A percentile compares a stretch with the other conserved stretches of the same genome.
phyloP scores from a whole-genome alignment of 1,140 invertebrate genomes.

The Drosophila navojoa region DNA sequence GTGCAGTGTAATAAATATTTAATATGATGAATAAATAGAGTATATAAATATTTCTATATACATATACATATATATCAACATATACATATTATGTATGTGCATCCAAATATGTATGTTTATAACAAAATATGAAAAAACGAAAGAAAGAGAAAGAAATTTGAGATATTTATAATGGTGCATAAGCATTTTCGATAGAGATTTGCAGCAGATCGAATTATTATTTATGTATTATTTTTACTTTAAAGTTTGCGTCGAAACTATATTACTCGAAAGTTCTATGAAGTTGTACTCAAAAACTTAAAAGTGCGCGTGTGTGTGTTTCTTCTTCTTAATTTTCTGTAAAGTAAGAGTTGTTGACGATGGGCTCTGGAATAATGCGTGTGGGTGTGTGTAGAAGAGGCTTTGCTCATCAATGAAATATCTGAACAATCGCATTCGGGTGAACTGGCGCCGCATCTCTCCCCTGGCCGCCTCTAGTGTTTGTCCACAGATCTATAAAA shows the following conservation, averaged over 20 bases:
- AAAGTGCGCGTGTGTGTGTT: background rate
- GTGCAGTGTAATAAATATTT: slow-evolving; percentile 51
- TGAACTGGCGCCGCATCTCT: background rate
- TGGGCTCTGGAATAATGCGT: background rate
- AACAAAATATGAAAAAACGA: background rate
- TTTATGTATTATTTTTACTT: background rate
- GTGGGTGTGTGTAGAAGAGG: background rate
- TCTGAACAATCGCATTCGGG: slow-evolving; percentile 11
- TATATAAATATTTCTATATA: background rate
- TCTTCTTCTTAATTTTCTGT: background rate
- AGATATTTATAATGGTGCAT: background rate
- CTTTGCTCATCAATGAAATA: slow-evolving; percentile 34
- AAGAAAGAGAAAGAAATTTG: background rate
- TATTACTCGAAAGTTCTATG: slow-evolving; percentile 21
- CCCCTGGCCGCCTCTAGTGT: background rate
- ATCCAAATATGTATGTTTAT: background rate
- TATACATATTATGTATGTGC: no score
- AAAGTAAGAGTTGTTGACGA: no score
- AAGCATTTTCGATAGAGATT: background rate
- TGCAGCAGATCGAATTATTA: background rate
- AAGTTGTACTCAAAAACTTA: slow-evolving; percentile 3
- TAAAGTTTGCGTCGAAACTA: background rate
- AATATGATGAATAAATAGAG: background rate
- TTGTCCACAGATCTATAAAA: slow-evolving; percentile 20
- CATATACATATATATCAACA: no score